Conservation (phyloP, 2,113 vertebrate genomes). For the Etia nguti region DNA sequence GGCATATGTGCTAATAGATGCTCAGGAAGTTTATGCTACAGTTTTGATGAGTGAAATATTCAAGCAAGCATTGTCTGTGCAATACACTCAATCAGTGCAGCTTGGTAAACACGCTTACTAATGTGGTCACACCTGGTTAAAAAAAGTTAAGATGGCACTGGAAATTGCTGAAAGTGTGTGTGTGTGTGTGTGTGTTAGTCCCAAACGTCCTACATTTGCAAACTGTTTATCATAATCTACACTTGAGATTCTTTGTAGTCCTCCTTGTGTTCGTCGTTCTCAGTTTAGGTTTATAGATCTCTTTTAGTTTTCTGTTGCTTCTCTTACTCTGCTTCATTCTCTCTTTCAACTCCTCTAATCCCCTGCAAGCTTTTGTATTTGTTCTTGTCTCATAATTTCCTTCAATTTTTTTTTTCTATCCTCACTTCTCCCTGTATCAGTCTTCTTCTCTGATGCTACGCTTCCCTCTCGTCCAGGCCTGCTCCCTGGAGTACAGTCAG, state of each 20-base stretch:
- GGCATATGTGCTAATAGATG: no score
- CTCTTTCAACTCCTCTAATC: not conserved
- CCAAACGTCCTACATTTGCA: not conserved
- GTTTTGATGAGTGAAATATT: not conserved
- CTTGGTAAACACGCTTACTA: not conserved
- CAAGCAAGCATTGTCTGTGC: not conserved
- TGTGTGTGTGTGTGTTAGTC: not conserved
- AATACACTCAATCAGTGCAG: not conserved
- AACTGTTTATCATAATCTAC: not conserved
- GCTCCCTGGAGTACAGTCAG: constrained; percentile 42
- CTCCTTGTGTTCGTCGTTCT: not conserved
- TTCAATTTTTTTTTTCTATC: not conserved
- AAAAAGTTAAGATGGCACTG: not conserved
- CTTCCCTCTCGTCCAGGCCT: constrained; percentile 11
- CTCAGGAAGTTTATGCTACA: not conserved
- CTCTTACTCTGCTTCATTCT: not conserved
- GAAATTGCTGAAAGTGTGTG: not conserved
- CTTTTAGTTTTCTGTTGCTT: not conserved
- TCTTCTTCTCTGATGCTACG: not conserved
- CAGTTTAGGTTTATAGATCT: not conserved
- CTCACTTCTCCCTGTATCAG: not conserved
- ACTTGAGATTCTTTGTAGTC: not conserved
- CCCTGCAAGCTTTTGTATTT: not conserved
- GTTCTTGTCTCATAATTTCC: constrained; percentile 12
- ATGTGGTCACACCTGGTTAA: not conserved